Conservation (phyloP, 2,888 invertebrate genomes). For the Mechanitis mazaeus region DNA sequence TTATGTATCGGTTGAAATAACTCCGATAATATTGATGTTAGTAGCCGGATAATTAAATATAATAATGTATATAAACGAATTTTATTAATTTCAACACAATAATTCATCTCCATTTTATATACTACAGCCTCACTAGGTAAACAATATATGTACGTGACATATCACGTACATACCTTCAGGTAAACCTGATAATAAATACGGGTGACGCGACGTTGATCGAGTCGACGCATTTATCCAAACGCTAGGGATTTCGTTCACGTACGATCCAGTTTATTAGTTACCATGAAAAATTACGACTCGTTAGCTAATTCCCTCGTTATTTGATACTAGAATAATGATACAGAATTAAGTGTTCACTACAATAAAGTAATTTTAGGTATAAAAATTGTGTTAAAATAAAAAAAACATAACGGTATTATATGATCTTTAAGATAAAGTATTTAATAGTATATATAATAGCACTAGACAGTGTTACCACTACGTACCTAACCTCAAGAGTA, state of each 20-base stretch:
- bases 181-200: slow-evolving; percentile 49
- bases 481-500: not conserved
- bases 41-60: too few species aligned
- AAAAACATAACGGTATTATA: not conserved
- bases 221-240: slow-evolving; percentile 46
- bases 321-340: slow-evolving; percentile 4
- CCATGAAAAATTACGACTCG: slow-evolving; percentile 43
- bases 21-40: too few species aligned
- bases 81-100: too few species aligned
- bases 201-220: slow-evolving; percentile 57
- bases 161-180: slow-evolving; percentile 26
- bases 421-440: too few species aligned
- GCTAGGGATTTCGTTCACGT: slow-evolving; percentile 44
- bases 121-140: not conserved
- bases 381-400: not conserved
- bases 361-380: not conserved
- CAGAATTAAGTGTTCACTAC: not conserved
- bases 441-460: too few species aligned
- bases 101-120: too few species aligned
- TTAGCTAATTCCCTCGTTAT: slow-evolving; percentile 18
- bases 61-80: too few species aligned
- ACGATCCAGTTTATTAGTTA: slow-evolving; percentile 55
- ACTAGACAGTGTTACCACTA: too few species aligned
- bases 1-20: too few species aligned
- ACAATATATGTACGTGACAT: not conserved